These are phyloP conservation scores for Strigops habroptila DNA, from an alignment of 2,113 vertebrate species.

Conservation along the genomic window DNA sequence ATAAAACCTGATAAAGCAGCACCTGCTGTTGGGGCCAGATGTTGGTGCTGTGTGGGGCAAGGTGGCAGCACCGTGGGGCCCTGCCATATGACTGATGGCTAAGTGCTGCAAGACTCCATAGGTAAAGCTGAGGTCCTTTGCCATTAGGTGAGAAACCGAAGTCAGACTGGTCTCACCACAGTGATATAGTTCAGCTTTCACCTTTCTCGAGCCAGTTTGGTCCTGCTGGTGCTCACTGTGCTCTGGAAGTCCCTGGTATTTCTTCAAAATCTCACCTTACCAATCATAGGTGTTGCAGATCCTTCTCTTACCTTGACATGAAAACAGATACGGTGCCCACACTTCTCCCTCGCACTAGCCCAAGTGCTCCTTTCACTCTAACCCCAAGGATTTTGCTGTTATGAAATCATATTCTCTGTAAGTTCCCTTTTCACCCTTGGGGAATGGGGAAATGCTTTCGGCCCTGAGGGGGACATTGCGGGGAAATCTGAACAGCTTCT, in stretches of 20 bases:
- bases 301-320: background rate
- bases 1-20: background rate
- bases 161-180: background rate
- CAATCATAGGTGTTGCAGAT: background rate
- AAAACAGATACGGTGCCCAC: background rate
- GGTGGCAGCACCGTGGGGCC: background rate
- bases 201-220: background rate
- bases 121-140: background rate
- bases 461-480: background rate
- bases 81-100: rapidly evolving
- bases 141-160: background rate
- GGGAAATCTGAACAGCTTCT: background rate
- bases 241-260: background rate
- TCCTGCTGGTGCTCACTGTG: background rate
- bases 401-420: background rate
- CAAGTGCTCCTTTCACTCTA: background rate
- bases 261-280: background rate
- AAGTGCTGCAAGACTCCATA: background rate
- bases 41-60: background rate
- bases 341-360: background rate
- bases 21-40: rapidly evolving
- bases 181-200: background rate
- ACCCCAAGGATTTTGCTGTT: background rate
- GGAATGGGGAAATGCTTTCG: background rate
- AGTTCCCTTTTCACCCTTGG: background rate